Percentiles rank a stretch among this genome's conserved stretches.
These are phyloP conservation scores for Nixonia krombeini DNA, from an alignment of 1,140 invertebrate species.

Conservation along the genomic window DNA sequence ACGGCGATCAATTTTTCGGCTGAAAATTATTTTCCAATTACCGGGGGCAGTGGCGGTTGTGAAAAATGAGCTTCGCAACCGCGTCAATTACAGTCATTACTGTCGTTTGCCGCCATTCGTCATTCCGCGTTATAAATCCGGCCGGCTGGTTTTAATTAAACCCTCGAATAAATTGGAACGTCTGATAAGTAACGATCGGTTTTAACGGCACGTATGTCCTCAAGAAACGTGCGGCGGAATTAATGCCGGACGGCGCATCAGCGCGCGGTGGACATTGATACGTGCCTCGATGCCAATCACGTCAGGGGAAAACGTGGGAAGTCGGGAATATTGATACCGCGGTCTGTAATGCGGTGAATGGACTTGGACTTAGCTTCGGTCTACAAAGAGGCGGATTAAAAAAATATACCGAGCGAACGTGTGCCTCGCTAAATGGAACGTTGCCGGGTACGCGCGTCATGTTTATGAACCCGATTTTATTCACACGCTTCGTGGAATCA, in stretches of 20 bases:
- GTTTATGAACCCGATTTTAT: constrained; percentile 41
- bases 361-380: constrained; percentile 45
- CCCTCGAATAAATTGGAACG: no score
- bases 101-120: no score
- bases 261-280: constrained; percentile 42
- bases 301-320: constrained; percentile 44
- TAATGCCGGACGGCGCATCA: constrained; percentile 40
- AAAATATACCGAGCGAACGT: constrained; percentile 38
- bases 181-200: no score
- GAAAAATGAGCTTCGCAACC: no score
- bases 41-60: no score
- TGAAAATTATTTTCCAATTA: no score
- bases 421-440: constrained; percentile 44
- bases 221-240: constrained; percentile 39
- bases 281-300: constrained; percentile 45
- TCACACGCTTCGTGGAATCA: constrained; percentile 35
- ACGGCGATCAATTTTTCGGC: no score
- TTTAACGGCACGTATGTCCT: constrained; percentile 20
- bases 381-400: constrained; percentile 48
- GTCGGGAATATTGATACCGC: constrained; percentile 33
- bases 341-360: constrained; percentile 39
- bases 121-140: no score
- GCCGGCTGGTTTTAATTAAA: no score
- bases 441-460: constrained; percentile 33
- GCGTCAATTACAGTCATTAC: no score